Evolutionary conservation across 1,140 invertebrate species (phyloP).

Genomic region (Bombus sibiricus): DNA sequence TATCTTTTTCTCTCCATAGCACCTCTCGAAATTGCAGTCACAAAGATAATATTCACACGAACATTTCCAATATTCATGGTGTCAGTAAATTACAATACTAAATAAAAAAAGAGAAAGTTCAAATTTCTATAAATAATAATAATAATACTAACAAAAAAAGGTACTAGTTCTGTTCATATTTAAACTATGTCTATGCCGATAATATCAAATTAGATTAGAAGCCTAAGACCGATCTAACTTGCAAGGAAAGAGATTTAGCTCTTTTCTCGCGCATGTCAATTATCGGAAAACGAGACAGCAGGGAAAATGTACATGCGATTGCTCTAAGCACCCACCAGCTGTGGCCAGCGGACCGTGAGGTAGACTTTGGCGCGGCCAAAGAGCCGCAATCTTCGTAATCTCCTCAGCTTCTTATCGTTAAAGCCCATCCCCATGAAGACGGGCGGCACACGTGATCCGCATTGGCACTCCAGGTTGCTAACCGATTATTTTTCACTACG

Average conservation of each 20-base stretch:
- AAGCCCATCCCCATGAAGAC: slow-evolving; percentile 83
- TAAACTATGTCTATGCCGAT: neutral
- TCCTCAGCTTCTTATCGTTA: slow-evolving; percentile 84
- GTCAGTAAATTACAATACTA: no score
- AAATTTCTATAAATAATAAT: neutral
- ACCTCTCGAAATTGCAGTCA: neutral
- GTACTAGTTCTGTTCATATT: neutral
- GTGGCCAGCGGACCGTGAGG: slow-evolving; percentile 85
- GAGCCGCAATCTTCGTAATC: slow-evolving; percentile 84
- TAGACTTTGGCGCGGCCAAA: slow-evolving; percentile 86
- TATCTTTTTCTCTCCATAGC: neutral
- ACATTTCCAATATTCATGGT: neutral
- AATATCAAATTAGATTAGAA: neutral
- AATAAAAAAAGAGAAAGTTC: no score
- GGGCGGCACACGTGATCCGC: slow-evolving; percentile 81
- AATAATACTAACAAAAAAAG: neutral
- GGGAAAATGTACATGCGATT: slow-evolving; percentile 46
- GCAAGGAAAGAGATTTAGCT: neutral
- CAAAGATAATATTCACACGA: neutral
- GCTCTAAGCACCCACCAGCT: slow-evolving; percentile 81
- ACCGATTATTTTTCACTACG: slow-evolving; percentile 66
- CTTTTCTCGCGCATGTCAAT: slow-evolving; percentile 9
- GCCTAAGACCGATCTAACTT: neutral
- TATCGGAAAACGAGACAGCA: slow-evolving; percentile 23
- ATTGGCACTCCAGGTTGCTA: slow-evolving; percentile 82